Percentiles rank a stretch among this genome's conserved stretches.
phyloP scores from a whole-genome alignment of 2,113 vertebrate genomes.

The Eurypyga helias region DNA sequence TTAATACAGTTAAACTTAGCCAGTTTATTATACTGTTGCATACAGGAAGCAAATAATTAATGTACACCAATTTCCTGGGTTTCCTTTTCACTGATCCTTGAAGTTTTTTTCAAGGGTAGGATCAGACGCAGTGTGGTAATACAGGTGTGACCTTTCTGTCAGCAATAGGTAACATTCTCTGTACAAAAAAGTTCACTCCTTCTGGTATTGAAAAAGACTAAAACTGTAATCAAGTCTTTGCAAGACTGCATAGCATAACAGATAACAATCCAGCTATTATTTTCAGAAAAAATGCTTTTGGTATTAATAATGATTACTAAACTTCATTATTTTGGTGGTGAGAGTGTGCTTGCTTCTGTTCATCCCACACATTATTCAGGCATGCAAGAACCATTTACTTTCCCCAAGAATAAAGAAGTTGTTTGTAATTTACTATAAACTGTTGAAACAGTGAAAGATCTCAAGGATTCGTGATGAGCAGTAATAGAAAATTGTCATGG shows the following conservation, averaged over 20 bases:
- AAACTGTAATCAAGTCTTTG: not conserved
- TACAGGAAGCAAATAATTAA: not conserved
- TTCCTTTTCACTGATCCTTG: not conserved
- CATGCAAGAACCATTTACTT: not conserved
- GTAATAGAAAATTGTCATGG: too few species aligned
- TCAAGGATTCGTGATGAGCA: not conserved
- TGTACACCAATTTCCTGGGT: not conserved
- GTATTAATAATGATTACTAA: not conserved
- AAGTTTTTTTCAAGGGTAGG: not conserved
- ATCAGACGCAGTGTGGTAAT: not conserved
- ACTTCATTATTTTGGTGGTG: not conserved
- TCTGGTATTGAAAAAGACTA: not conserved
- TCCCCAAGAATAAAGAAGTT: not conserved
- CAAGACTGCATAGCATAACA: not conserved
- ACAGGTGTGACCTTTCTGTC: not conserved
- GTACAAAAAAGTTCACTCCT: not conserved
- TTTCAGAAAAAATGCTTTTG: not conserved
- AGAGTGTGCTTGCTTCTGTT: not conserved
- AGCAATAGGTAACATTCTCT: not conserved
- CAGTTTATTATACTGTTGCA: not conserved
- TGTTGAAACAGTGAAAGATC: not conserved
- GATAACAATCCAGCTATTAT: not conserved
- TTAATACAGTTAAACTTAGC: not conserved
- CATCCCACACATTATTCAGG: not conserved
- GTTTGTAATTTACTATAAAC: not conserved